Percentiles rank a stretch among this genome's conserved stretches.
phyloP scores from a whole-genome alignment of 2,888 invertebrate genomes.

The Campoplex nolae region DNA sequence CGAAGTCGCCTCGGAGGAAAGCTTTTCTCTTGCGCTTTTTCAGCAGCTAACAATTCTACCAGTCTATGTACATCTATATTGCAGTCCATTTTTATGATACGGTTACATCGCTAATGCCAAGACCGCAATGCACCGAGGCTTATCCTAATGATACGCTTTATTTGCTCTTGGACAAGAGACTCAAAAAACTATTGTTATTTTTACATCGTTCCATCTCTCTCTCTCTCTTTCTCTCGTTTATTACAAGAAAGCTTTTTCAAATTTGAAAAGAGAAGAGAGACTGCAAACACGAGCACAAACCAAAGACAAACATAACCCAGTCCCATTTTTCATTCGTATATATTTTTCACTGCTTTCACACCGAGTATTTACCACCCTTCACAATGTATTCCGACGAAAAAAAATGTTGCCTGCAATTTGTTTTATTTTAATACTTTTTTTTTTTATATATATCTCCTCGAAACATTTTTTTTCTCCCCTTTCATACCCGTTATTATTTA shows the following conservation, averaged over 20 bases:
- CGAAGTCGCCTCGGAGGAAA: constrained; percentile 31
- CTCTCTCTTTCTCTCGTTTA: constrained; percentile 7
- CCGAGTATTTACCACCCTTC: constrained; percentile 9
- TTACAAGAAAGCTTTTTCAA: constrained; percentile 1
- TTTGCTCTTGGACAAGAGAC: constrained; percentile 27
- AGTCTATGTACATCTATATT: neutral
- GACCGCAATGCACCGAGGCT: constrained; percentile 18
- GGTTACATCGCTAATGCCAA: constrained; percentile 6
- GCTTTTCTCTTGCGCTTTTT: constrained; percentile 61
- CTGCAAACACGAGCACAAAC: neutral
- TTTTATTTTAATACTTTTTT: constrained; percentile 4
- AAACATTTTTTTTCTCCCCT: neutral
- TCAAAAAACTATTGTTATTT: constrained; percentile 24
- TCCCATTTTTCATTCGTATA: constrained; percentile 18
- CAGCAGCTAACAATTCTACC: constrained; percentile 47
- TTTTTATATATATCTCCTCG: neutral
- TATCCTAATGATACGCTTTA: constrained; percentile 58
- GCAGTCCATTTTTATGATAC: constrained; percentile 40
- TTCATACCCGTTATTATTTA: constrained; percentile 38
- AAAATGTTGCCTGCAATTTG: constrained; percentile 16
- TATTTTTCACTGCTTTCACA: constrained; percentile 23
- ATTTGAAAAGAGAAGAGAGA: neutral
- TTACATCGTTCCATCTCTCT: neutral
- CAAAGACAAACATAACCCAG: constrained; percentile 7
- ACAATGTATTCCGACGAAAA: constrained; percentile 11